Base-by-base conservation (phyloP, 2,888 invertebrate genomes). In the Chromoteleia sp. region DNA sequence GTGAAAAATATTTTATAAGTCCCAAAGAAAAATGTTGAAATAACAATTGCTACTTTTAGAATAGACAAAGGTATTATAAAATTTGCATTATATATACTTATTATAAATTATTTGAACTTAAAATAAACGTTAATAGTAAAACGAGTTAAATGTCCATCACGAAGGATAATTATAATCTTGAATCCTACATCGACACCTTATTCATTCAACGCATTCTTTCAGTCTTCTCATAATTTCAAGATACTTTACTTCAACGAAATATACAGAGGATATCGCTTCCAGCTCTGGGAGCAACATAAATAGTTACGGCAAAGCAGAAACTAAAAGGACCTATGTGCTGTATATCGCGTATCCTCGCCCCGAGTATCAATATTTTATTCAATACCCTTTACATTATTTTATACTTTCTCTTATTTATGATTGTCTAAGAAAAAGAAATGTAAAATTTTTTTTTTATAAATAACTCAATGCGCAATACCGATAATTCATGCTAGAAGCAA, bases 331-430 rank as follows among this genome's bases (percentile, higher is more conserved):
- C 56, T 29, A 71, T 63, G 63, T 70, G 48, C 52, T 30, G 17
- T 52, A 61, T 54, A 70, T 41, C 12, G 43, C 33, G 36, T 39
- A 56, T 56, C 45, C 17, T 63, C 30, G 61, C 61, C 61, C 43
- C 17, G 59, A 76, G 52, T 61, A 61, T 68, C 76, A 76, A 76
- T 76, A 76, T 76, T 68, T 76, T 68, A 76, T 76, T 76, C 68
- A 70, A 76, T 76, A 39, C 43, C 14, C 25, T 54, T 45, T 61
- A 54, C 68, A 70, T 76, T 76, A 76, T 76, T 68, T 68, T 54
- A 19, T 67, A 59, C 68, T 67, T 67, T 7, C 14, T 58, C 39
- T 59, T 68, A 59, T 68, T 76, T 76, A 68, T 59, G 67, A 67
- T 76, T 30, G 14, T 65, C 39, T 25, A 50, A 50, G 59, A 59